A percentile compares a stretch with the other conserved stretches of the same genome.
Conservation (phyloP, 2,113 vertebrate genomes). For the Polypterus bichir region DNA sequence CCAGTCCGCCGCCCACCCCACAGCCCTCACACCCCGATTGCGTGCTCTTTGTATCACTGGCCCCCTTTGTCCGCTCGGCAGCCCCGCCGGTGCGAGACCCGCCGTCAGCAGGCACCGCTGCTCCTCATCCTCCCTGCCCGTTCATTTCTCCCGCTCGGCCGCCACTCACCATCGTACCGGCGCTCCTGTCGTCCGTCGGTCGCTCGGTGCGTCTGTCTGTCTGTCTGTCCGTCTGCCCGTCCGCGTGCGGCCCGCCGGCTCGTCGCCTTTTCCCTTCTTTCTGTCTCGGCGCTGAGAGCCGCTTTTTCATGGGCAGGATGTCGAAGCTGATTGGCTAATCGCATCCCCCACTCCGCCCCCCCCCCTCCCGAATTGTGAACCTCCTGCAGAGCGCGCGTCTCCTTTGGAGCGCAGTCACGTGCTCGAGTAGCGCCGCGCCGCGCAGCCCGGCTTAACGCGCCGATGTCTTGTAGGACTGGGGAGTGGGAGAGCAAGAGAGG, state of each 20-base stretch:
- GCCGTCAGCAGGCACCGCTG: too few species aligned
- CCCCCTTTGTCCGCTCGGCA: too few species aligned
- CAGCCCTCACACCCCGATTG: too few species aligned
- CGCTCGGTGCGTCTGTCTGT: not conserved
- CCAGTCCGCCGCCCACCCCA: too few species aligned
- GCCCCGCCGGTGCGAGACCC: too few species aligned
- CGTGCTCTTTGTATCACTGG: too few species aligned
- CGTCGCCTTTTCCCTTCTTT: conserved; percentile 25
- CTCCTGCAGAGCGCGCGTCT: not conserved
- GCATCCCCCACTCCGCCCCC: conserved; percentile 14
- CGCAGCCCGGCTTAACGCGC: too few species aligned
- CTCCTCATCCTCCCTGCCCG: too few species aligned
- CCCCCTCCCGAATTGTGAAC: not conserved
- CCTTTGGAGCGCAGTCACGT: not conserved
- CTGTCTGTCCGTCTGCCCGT: conserved; percentile 8
- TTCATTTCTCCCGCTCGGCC: too few species aligned
- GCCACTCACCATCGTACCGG: too few species aligned
- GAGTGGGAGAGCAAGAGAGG: not conserved
- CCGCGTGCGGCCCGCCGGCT: conserved; percentile 13
- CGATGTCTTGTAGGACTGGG: not conserved
- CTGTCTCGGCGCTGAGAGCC: conserved; percentile 12
- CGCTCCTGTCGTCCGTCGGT: not conserved
- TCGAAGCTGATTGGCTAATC: conserved; percentile 39
- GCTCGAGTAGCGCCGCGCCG: too few species aligned
- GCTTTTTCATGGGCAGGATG: conserved; percentile 32